phyloP scores from a whole-genome alignment of 2,797 vertebrate species.

The Benthosema pterotum region DNA sequence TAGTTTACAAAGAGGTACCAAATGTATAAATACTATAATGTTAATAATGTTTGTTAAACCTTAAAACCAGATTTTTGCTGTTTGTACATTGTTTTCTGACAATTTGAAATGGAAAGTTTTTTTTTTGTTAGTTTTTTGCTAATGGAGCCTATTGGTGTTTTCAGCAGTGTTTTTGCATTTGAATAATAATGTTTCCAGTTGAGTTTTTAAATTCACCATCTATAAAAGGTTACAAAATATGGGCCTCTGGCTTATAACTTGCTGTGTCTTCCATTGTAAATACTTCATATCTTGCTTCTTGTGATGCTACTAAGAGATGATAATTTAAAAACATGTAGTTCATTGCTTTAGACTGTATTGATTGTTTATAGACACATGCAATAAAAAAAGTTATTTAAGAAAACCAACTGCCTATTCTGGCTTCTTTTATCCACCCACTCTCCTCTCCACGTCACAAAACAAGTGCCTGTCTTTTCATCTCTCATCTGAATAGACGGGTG shows the following conservation, averaged over 20 bases:
- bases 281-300: constrained; percentile 91
- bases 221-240: constrained; percentile 88
- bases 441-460: constrained; percentile 18
- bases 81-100: constrained; percentile 87
- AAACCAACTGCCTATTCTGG: constrained; percentile 49
- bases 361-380: constrained; percentile 98
- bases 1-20: constrained; percentile 99
- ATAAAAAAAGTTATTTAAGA: constrained; percentile 98
- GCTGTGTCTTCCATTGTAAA: constrained; percentile 95
- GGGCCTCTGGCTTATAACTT: constrained; percentile 83
- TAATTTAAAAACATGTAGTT: constrained; percentile 88
- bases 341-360: constrained; percentile 95
- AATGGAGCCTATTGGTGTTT: constrained; percentile 89
- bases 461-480: constrained; percentile 27
- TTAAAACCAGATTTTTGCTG: constrained; percentile 84
- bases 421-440: constrained; percentile 14
- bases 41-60: constrained; percentile 91
- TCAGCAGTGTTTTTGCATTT: constrained; percentile 92
- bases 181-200: constrained; percentile 79
- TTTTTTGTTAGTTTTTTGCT: constrained; percentile 81
- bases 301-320: constrained; percentile 88
- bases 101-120: constrained; percentile 86
- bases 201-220: constrained; percentile 88
- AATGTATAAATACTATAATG: constrained; percentile 89
- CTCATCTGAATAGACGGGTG: constrained; percentile 17